A percentile compares a stretch with the other conserved stretches of the same genome.
Conservation (phyloP, 1,140 invertebrate genomes). For the Plutomurus gul region DNA sequence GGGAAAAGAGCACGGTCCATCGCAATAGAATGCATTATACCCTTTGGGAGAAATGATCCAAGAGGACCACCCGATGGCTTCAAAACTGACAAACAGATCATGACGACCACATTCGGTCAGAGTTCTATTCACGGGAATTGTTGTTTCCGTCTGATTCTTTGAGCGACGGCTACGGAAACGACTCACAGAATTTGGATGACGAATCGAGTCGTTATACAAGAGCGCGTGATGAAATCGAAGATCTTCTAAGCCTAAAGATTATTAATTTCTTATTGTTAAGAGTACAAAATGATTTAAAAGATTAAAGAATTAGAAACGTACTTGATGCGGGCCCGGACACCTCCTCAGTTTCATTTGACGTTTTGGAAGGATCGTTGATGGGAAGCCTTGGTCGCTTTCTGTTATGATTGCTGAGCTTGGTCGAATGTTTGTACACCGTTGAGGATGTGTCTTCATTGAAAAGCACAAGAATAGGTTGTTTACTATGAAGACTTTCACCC, state of each 20-base stretch:
- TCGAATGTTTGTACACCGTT: not conserved
- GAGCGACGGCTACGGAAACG: constrained; percentile 51
- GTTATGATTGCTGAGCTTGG: not conserved
- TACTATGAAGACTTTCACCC: constrained; percentile 41
- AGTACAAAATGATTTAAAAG: not conserved
- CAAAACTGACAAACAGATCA: constrained; percentile 58
- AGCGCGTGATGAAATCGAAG: constrained; percentile 52
- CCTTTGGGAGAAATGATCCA: constrained; percentile 68
- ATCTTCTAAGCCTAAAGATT: constrained; percentile 51
- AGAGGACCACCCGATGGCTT: constrained; percentile 65
- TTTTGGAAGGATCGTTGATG: not conserved
- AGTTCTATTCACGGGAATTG: constrained; percentile 11
- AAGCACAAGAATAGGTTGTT: constrained; percentile 53
- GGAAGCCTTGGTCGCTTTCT: not conserved
- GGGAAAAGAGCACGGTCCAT: constrained; percentile 66
- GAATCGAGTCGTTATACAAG: constrained; percentile 50
- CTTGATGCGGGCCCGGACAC: constrained; percentile 39
- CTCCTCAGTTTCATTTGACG: not conserved
- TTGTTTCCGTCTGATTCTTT: constrained; percentile 51
- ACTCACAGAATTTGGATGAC: constrained; percentile 53
- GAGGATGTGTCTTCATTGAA: constrained; percentile 51
- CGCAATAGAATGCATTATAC: constrained; percentile 70
- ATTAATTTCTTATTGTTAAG: not conserved
- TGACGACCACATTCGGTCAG: constrained; percentile 52
- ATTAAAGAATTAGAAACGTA: constrained; percentile 2